Percentiles rank a stretch among this genome's conserved stretches.
Evolutionary conservation across 2,113 vertebrate species (phyloP).

Genomic region (Myrmophylax atrothorax): DNA sequence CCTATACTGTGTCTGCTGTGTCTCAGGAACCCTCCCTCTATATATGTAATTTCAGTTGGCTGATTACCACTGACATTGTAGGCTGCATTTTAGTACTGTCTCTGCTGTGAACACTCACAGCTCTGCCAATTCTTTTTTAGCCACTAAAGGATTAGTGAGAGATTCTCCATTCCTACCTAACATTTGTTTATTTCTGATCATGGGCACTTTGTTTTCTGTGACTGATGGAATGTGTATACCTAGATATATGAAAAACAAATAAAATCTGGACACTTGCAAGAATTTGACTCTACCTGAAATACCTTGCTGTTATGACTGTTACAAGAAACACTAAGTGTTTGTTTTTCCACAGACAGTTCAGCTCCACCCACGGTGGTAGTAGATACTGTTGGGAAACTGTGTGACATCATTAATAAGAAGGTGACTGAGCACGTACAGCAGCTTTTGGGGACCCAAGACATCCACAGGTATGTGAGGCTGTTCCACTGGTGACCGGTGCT

Average conservation of each 20-base stretch:
- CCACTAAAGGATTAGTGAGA: not conserved
- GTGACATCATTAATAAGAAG: constrained; percentile 61
- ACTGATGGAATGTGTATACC: not conserved
- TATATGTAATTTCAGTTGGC: not conserved
- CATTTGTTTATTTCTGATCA: not conserved
- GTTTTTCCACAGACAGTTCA: constrained; percentile 77
- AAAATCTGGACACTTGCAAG: not conserved
- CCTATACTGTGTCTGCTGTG: not conserved
- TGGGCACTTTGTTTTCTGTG: not conserved
- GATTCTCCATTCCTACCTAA: not conserved
- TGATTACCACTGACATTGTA: not conserved
- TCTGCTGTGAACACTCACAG: not conserved
- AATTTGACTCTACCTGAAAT: not conserved
- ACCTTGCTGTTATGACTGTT: not conserved
- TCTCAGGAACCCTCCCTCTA: not conserved
- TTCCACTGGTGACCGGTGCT: not conserved
- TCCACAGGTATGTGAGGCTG: constrained; percentile 82
- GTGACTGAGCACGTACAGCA: constrained; percentile 69
- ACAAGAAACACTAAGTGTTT: not conserved
- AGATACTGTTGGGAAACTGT: constrained; percentile 79
- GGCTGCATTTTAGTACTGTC: not conserved
- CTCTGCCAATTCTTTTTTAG: not conserved
- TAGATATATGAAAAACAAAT: not conserved
- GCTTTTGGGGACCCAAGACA: constrained; percentile 81
- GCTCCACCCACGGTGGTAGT: constrained; percentile 81